Base-by-base conservation (phyloP, 2,888 invertebrate genomes). In the Willowsia nigromaculata region DNA sequence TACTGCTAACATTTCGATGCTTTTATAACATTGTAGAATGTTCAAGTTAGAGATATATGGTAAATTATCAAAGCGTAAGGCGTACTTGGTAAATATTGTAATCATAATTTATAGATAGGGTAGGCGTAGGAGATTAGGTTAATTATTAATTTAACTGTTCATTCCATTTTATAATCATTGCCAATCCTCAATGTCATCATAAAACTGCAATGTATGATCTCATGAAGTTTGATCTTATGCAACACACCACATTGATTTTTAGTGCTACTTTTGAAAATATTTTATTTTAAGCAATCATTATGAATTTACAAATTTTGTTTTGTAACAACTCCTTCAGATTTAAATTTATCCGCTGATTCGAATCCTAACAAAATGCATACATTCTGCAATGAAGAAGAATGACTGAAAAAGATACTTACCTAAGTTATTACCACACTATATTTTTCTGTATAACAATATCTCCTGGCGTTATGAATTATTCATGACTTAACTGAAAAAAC, bases 381-480 rank as follows among this genome's bases (percentile, higher is more conserved):
- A 9, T 22, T 22, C 25, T 56, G 9, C 5, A 22, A 9, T 22
- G 56, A 18, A 53, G 2, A 53, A 56, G 56, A 56, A 56, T 56
- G 56, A 56, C 56, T 56, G 56, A 56, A 56, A 56, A 53, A 13
- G 18, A 53, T n/a, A 56, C 43, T 2, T 62, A 59, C 5, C 25
- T 25, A 9, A 59, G 11, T 59, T 25, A 3, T 59, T 2, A 59
- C 27, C 27, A 30, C 25, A 74, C 22, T 22, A 9, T 56, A 74
- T 74, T 78, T 53, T 78, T 78, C 74, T 78, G 78, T 15, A 18
- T 27, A 11, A 47, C 18, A n/a, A 71, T 1, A 11, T 71, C 71
- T 18, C 40, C 11, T 18, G 9, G 25, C 27, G 33, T 33, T 7
- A 18, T n/a, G 37, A 33, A 37, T 40, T 11, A 68, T 37, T 62